Evolutionary conservation across 2,113 vertebrate genomes (phyloP).

Genomic region (Apteryx mantelli): DNA sequence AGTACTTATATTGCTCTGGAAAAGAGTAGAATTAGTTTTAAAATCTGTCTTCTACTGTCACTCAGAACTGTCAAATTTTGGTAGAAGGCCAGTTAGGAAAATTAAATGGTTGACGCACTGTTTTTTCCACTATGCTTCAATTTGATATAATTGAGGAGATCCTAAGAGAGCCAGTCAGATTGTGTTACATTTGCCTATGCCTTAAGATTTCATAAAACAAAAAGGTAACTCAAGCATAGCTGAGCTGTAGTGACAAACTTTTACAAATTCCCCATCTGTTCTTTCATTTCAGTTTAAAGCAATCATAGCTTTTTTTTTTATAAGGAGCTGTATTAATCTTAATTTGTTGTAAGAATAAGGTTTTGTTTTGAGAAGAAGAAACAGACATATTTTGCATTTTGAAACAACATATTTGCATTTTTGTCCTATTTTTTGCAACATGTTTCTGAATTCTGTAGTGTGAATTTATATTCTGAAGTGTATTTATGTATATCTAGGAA

Average conservation of each 20-base stretch:
- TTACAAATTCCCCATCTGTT: not conserved
- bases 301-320: not conserved
- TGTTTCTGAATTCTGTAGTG: not conserved
- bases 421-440: not conserved
- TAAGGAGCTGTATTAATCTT: not conserved
- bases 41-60: not conserved
- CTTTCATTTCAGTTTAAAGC: not conserved
- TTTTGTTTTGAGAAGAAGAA: not conserved
- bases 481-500: not conserved
- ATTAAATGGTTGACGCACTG: not conserved
- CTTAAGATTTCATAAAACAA: not conserved
- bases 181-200: not conserved
- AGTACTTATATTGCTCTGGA: not conserved
- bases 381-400: not conserved
- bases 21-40: not conserved
- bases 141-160: not conserved
- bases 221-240: not conserved
- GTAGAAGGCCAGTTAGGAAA: not conserved
- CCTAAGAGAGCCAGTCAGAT: not conserved
- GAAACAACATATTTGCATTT: not conserved
- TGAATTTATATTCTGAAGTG: not conserved
- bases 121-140: not conserved
- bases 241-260: not conserved
- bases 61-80: not conserved
- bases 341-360: not conserved